Evolutionary conservation across 2,113 vertebrate species (phyloP).

Genomic region (Grus americana): DNA sequence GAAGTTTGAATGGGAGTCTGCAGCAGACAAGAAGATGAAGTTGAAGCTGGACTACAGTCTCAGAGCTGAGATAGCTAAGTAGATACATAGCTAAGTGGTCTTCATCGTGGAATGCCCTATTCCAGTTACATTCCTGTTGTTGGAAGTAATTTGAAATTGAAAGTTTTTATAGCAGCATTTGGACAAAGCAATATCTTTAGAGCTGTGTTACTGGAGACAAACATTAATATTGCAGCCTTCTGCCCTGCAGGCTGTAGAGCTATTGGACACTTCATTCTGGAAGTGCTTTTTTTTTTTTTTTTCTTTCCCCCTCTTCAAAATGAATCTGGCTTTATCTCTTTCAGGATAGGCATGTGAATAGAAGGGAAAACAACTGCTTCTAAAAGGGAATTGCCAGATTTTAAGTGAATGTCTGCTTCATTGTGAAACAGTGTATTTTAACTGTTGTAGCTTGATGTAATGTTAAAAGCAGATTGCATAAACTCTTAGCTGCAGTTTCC

Average conservation of each 20-base stretch:
- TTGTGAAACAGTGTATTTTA: not conserved
- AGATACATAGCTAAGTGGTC: not conserved
- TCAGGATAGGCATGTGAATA: not conserved
- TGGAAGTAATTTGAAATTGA: constrained; percentile 60
- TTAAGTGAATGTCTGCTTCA: not conserved
- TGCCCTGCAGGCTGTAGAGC: not conserved
- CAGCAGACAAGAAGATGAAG: not conserved
- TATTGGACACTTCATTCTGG: not conserved
- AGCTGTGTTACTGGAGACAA: constrained; percentile 42
- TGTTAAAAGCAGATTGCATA: not conserved
- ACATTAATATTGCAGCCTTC: not conserved
- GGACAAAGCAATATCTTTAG: not conserved
- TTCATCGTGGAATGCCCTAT: not conserved
- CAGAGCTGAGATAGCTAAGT: not conserved
- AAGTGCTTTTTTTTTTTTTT: not conserved
- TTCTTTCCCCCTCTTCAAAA: not conserved
- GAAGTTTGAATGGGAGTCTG: not conserved
- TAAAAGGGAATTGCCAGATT: constrained; percentile 7
- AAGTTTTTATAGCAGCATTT: not conserved
- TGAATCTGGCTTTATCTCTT: not conserved
- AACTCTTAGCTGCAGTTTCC: not conserved
- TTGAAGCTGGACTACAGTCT: not conserved
- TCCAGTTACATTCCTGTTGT: not conserved
- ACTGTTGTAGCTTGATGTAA: not conserved
- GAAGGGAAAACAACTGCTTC: not conserved